These are phyloP conservation scores for Salarias fasciatus DNA, from an alignment of 2,797 vertebrate species.

Conservation along the genomic window DNA sequence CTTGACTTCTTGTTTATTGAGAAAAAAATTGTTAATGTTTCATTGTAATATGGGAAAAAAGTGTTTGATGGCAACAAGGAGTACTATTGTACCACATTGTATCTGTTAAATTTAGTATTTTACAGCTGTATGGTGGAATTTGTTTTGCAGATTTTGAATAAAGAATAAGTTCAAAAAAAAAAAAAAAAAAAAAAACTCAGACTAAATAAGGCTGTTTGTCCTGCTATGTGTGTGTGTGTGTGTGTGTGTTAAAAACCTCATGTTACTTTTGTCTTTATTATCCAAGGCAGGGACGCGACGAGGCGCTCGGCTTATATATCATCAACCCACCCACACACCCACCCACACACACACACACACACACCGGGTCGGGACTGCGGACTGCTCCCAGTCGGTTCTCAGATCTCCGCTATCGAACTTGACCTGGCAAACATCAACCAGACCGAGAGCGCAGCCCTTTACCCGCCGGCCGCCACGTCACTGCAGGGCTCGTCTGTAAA, in stretches of 20 bases:
- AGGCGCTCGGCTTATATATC: constrained; percentile 8
- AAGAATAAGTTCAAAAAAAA: too few species aligned
- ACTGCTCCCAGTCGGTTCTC: neutral
- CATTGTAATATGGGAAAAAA: too few species aligned
- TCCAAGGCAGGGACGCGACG: constrained; percentile 19
- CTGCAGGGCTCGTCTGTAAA: constrained; percentile 17
- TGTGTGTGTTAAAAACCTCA: neutral
- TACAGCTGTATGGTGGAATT: too few species aligned
- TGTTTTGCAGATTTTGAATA: too few species aligned
- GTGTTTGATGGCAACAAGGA: too few species aligned
- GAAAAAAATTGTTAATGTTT: too few species aligned
- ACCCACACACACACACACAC: neutral
- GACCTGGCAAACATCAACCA: constrained; percentile 21
- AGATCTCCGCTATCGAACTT: constrained; percentile 13
- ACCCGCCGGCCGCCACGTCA: constrained; percentile 38
- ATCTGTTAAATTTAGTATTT: too few species aligned
- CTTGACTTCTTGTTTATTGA: too few species aligned
- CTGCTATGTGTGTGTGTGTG: constrained; percentile 10
- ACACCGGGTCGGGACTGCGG: neutral
- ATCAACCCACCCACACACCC: neutral
- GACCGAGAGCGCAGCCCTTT: constrained; percentile 19
- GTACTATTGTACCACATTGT: too few species aligned
- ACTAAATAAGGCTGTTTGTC: constrained; percentile 31
- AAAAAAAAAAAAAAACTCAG: too few species aligned
- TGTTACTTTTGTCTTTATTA: constrained; percentile 20